Evolutionary conservation across 1,140 invertebrate species (phyloP).

Genomic region (Gonatopus flavifemur): DNA sequence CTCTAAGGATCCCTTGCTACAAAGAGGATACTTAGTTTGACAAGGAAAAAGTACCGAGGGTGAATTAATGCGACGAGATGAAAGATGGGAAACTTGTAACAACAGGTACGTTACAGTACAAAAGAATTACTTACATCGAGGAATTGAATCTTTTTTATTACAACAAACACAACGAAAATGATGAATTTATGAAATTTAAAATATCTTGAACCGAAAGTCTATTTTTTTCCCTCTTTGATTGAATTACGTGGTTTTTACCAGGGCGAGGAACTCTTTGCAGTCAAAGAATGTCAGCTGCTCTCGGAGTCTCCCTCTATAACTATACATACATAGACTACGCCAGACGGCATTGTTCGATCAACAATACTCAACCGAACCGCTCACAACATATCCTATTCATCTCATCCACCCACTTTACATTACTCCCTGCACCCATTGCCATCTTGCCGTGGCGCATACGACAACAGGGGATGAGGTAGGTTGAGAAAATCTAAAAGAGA

Average conservation of each 20-base stretch:
- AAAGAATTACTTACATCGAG: too few species aligned
- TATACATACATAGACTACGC: slow-evolving; percentile 35
- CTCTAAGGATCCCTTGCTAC: slow-evolving; percentile 8
- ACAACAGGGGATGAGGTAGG: too few species aligned
- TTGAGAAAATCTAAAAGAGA: too few species aligned
- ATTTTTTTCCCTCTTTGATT: too few species aligned
- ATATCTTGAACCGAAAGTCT: too few species aligned
- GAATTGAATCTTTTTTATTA: too few species aligned
- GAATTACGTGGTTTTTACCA: slow-evolving; percentile 37
- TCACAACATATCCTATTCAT: slow-evolving; percentile 52
- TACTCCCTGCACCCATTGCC: slow-evolving; percentile 30
- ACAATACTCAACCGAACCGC: slow-evolving; percentile 51
- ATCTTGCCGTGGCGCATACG: slow-evolving; percentile 3
- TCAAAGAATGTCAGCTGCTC: slow-evolving; percentile 52
- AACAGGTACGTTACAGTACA: too few species aligned
- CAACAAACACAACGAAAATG: too few species aligned
- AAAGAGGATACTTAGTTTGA: slow-evolving; percentile 14
- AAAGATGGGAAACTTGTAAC: too few species aligned
- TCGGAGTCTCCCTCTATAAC: slow-evolving; percentile 39
- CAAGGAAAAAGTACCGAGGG: too few species aligned
- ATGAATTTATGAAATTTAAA: too few species aligned
- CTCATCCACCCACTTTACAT: slow-evolving; percentile 48
- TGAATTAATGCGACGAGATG: too few species aligned
- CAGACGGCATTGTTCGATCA: slow-evolving; percentile 53
- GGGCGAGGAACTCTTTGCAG: slow-evolving; percentile 42